Evolutionary conservation across 2,888 invertebrate species (phyloP).

Genomic region (Volucella zonaria): DNA sequence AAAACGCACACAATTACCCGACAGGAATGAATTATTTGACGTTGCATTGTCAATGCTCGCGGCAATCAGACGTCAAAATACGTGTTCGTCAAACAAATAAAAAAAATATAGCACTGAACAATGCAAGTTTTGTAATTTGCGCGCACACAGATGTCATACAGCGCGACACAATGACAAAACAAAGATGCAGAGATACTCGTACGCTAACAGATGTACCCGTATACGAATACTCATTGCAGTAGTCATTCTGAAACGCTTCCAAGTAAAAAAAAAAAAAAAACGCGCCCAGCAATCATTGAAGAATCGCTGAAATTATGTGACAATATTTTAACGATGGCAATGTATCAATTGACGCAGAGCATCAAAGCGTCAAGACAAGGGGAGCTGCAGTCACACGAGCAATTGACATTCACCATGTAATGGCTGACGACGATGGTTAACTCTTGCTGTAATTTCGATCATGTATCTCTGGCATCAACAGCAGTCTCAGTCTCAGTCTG

Average conservation of each 20-base stretch:
- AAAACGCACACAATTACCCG: constrained; percentile 62
- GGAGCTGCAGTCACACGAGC: constrained; percentile 52
- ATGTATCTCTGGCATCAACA: constrained; percentile 9
- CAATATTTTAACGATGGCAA: constrained; percentile 76
- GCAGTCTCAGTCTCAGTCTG: constrained; percentile 25
- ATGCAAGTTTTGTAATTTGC: constrained; percentile 41
- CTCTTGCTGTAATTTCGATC: constrained; percentile 72
- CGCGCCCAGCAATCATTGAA: constrained; percentile 51
- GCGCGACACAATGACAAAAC: background rate
- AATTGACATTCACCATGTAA: constrained; percentile 61
- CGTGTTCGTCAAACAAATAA: constrained; percentile 33
- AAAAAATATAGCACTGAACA: background rate
- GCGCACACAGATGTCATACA: background rate
- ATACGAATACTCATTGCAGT: no score
- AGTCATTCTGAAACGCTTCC: constrained; percentile 22
- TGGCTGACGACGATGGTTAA: constrained; percentile 28
- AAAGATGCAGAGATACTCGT: constrained; percentile 14
- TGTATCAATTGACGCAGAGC: constrained; percentile 72
- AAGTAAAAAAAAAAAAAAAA: constrained; percentile 49
- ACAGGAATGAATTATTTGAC: constrained; percentile 70
- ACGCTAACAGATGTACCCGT: no score
- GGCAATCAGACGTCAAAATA: constrained; percentile 69
- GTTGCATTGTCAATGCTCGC: constrained; percentile 59
- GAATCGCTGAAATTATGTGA: constrained; percentile 75
- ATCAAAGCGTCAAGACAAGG: constrained; percentile 2